Percentiles rank a stretch among this genome's conserved stretches.
Conservation (phyloP, 2,113 vertebrate genomes). For the Empidonax traillii region DNA sequence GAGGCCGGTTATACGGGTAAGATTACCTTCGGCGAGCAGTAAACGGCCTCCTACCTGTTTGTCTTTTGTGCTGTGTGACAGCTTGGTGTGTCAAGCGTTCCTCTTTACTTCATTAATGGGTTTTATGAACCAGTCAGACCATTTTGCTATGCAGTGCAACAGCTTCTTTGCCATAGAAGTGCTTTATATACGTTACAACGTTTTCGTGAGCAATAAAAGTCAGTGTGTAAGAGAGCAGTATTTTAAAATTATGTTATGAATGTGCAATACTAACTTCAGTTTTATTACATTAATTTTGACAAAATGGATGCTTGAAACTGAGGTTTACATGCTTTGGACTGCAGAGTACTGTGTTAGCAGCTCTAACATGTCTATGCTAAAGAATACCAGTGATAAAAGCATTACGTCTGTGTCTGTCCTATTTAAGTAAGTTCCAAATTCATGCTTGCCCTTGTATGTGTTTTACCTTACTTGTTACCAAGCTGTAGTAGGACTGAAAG, state of each 20-base stretch:
- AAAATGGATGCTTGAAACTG: constrained; percentile 35
- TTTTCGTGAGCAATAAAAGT: constrained; percentile 62
- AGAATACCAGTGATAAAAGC: constrained; percentile 1
- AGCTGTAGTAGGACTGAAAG: background rate
- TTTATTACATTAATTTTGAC: constrained; percentile 61
- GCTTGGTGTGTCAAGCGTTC: constrained; percentile 59
- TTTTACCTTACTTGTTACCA: background rate
- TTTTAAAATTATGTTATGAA: constrained; percentile 47
- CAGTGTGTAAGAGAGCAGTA: constrained; percentile 36
- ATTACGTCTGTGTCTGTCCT: background rate
- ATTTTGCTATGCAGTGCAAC: constrained; percentile 67
- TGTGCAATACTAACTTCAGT: constrained; percentile 61
- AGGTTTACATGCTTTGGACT: constrained; percentile 7
- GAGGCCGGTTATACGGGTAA: constrained; percentile 86
- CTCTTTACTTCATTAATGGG: constrained; percentile 62
- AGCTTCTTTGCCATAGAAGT: constrained; percentile 72
- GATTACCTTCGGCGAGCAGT: constrained; percentile 69
- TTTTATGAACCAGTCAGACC: constrained; percentile 61
- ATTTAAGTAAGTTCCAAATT: background rate
- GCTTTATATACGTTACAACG: constrained; percentile 65
- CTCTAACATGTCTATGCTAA: constrained; percentile 5
- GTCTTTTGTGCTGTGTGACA: constrained; percentile 74
- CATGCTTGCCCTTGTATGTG: constrained; percentile 22
- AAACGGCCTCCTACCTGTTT: constrained; percentile 73
- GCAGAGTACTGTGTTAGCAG: constrained; percentile 26